These are phyloP conservation scores for Chelonus formosanus DNA, from an alignment of 2,888 invertebrate genomes.

Conservation along the genomic window DNA sequence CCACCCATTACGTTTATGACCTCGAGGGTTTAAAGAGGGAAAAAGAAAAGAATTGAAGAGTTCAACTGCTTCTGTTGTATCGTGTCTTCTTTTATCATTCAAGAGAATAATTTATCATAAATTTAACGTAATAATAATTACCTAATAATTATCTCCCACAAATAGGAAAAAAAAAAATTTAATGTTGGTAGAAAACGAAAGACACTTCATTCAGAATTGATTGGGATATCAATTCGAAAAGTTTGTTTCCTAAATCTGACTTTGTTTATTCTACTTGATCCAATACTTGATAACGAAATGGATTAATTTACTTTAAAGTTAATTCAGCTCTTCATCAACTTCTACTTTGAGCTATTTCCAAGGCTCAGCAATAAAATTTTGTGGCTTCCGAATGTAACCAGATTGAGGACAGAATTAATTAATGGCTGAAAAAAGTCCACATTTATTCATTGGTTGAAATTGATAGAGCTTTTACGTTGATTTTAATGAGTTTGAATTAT, in stretches of 20 bases:
- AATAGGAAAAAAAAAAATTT: no score
- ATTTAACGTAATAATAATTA: no score
- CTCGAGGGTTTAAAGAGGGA: constrained; percentile 12
- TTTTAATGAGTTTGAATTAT: no score
- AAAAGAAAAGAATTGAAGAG: constrained; percentile 12
- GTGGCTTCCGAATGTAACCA: neutral
- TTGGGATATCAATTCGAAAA: neutral
- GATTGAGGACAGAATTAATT: neutral
- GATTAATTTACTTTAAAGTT: constrained; percentile 9
- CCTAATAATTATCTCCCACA: no score
- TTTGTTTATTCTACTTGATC: neutral
- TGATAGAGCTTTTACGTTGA: no score
- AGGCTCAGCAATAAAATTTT: neutral
- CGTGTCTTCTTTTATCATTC: neutral
- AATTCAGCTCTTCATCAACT: constrained; percentile 18
- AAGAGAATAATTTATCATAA: no score
- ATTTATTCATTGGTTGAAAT: no score
- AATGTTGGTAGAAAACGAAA: no score
- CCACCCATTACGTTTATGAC: constrained; percentile 26
- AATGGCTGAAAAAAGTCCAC: neutral
- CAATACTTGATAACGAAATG: neutral
- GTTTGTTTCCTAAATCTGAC: neutral
- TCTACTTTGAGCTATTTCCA: constrained; percentile 8
- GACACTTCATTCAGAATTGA: no score
- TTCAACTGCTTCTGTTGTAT: constrained; percentile 7